Conservation (phyloP, 2,797 vertebrate genomes). For the Mus minutoides region DNA sequence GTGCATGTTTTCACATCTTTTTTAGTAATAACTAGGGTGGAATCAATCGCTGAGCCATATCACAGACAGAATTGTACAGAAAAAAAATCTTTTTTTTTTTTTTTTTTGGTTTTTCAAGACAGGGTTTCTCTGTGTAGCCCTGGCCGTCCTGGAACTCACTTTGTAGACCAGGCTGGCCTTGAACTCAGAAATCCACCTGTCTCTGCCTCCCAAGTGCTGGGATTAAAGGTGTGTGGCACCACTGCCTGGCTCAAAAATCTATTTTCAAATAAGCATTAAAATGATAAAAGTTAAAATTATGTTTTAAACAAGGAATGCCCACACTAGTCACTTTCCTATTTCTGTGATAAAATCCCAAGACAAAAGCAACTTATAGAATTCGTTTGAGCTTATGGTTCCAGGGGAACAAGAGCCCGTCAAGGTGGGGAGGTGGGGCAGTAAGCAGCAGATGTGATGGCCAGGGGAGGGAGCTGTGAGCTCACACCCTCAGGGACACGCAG, state of each 20-base stretch:
- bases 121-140: no score
- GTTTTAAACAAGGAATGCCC: not conserved
- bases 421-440: no score
- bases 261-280: not conserved
- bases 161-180: no score
- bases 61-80: not conserved
- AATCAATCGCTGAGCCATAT: conserved; percentile 1
- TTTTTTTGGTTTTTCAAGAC: no score
- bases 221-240: no score
- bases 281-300: not conserved
- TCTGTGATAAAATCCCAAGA: not conserved
- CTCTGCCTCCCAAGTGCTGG: no score
- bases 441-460: not conserved
- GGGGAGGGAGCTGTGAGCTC: no score
- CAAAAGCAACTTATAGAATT: not conserved
- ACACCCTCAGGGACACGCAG: not conserved
- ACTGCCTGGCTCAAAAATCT: no score
- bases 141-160: no score
- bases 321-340: not conserved
- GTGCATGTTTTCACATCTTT: not conserved
- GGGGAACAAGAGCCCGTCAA: no score
- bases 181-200: no score
- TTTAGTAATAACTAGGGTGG: not conserved
- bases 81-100: no score
- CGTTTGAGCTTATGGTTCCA: not conserved